Evolutionary conservation across 1,140 invertebrate genomes (phyloP).

Genomic region (Anadara kagoshimensis): DNA sequence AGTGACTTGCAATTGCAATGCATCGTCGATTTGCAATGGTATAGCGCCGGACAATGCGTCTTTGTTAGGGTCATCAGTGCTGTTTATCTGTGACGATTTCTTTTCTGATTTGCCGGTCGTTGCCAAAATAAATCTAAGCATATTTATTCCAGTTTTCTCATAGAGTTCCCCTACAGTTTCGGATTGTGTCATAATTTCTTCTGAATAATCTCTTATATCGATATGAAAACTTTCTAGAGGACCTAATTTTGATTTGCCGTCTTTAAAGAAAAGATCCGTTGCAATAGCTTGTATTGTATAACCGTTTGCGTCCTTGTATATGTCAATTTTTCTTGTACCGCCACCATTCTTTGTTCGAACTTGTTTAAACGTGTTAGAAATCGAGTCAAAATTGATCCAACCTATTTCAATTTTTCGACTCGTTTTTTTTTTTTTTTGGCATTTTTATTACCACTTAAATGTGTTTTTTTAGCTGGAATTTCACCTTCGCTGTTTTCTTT

Average conservation of each 20-base stretch:
- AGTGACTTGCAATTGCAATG: too few species aligned
- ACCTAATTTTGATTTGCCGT: too few species aligned
- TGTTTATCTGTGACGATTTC: neutral
- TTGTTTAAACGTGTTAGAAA: neutral
- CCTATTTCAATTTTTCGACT: slow-evolving; percentile 12
- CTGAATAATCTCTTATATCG: slow-evolving; percentile 6
- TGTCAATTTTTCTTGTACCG: slow-evolving; percentile 8
- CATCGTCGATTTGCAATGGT: too few species aligned
- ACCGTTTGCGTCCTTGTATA: neutral
- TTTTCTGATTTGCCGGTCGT: neutral
- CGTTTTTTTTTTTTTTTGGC: slow-evolving; percentile 5
- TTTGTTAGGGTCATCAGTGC: neutral
- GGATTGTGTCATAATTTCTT: neutral
- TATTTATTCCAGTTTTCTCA: slow-evolving; percentile 10
- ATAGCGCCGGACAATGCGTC: neutral
- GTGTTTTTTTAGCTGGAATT: neutral
- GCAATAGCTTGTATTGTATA: neutral
- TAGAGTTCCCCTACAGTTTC: slow-evolving; percentile 7
- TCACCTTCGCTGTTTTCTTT: too few species aligned
- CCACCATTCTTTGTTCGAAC: slow-evolving; percentile 3
- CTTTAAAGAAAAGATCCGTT: too few species aligned
- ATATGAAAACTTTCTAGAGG: neutral
- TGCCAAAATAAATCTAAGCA: slow-evolving; percentile 3
- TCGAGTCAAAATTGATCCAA: neutral
- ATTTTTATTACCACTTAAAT: slow-evolving; percentile 5